Evolutionary conservation across 2,113 vertebrate genomes (phyloP), one percentile per base, ranked within the genome.

Genomic region (Andinoacara biseriatus): DNA sequence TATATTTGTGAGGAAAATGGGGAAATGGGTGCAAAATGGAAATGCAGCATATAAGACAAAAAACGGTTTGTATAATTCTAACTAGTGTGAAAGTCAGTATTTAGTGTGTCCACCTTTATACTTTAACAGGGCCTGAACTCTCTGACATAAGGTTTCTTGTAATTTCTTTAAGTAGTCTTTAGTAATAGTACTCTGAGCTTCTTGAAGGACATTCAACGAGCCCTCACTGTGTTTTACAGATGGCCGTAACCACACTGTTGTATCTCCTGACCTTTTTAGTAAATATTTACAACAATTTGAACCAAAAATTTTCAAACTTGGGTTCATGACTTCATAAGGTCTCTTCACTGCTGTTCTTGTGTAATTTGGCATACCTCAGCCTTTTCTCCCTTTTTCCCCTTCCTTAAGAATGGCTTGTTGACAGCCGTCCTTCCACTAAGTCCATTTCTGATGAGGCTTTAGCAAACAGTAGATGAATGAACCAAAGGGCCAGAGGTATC

Each of bases 111-210:
- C 24, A 24, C 63, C 5, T 49, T 69, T 49, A 7, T 43, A 22
- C 46, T 29, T 10, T 26, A 69, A 26, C 5, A 49, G 26, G 38
- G 8, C 40, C 40, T 49, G 22, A 67, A 24, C 46, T 29, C 2
- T 0, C 22, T 69, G 17, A 49, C 6, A 15, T 0, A 69, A 29
- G 40, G 26, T 69, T 69, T 49, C 40, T 69, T 49, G 2, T 24
- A 49, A 49, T 49, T 29, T 49, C 40, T 49, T 13, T 20, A 29
- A 69, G 15, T 24, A 49, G 63, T 15, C 26, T 67, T 67, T 38
- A 46, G 22, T 40, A 46, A 11, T 46, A 67, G 40, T 26, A 46
- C 40, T 49, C 15, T 0, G 0, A 22, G 5, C 24, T 49, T 49
- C 15, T 49, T 49, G 18, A 69, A 29, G 7, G 63, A 20, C 15